Evolutionary conservation across 2,113 vertebrate species (phyloP), one percentile per base, ranked within the genome.

Genomic region (Atlantisia rogersi): DNA sequence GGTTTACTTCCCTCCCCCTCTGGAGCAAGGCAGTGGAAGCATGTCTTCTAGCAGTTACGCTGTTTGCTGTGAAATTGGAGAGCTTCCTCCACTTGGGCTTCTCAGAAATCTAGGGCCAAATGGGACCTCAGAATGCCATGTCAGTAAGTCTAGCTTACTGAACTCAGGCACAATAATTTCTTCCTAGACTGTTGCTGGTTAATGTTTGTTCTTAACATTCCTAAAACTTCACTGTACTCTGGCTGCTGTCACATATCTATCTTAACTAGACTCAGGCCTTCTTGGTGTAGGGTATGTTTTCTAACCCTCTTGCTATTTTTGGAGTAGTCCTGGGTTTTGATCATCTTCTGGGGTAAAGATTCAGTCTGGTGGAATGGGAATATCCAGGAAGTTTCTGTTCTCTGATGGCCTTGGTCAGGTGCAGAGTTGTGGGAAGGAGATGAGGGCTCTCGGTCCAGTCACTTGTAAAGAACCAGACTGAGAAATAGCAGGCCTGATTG

Each of bases 71-170:
- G 40, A 29, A 14, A 39, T 58, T 15, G 52, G 32, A 21, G 28
- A 3, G 1, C 0, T 18, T 74, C 68, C 64, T 28, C 12, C 22
- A 12, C 9, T 55, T 59, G 10, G 3, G 21, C 8, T 42, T 53
- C 29, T n/a, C 67, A 20, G 53, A 87, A 68, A 50, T 31, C 21
- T 35, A 12, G 48, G 18, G 19, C 24, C 14, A 32, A 46, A 28
- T 25, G 7, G 15, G 86, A 37, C 44, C 28, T 75, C 56, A 42
- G 21, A 59, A 48, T 52, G 29, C 11, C 9, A 7, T 13, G 19
- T 70, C 3, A 4, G 13, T 56, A 50, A 64, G n/a, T 63, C 59
- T 21, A 48, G 18, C 10, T 74, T 53, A 24, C 42, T 48, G 68
- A 64, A 24, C 18, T 37, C 39, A 31, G 55, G 13, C n/a, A 37